These are phyloP conservation scores for Prolemur simus DNA, from an alignment of 2,113 vertebrate species.

Conservation along the genomic window DNA sequence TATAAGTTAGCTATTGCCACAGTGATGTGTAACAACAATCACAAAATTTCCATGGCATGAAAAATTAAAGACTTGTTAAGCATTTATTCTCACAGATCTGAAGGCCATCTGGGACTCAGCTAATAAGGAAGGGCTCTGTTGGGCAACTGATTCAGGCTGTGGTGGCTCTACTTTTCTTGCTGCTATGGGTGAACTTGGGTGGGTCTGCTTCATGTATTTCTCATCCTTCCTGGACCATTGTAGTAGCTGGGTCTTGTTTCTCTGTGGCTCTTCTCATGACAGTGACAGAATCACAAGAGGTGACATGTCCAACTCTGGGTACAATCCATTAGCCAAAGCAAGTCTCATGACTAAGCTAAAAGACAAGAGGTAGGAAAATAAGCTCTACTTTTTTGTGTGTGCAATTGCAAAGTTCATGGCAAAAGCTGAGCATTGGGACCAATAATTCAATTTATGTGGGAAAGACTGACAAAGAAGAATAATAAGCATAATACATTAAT, in stretches of 20 bases:
- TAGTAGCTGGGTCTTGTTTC: not conserved
- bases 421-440: not conserved
- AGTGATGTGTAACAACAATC: not conserved
- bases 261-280: not conserved
- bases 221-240: not conserved
- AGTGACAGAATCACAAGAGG: not conserved
- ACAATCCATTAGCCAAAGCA: constrained; percentile 19
- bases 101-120: not conserved
- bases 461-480: not conserved
- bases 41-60: not conserved
- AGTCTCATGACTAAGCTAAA: constrained; percentile 1
- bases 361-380: not conserved
- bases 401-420: not conserved
- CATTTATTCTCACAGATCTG: not conserved
- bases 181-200: not conserved
- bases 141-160: not conserved
- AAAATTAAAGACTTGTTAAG: constrained; percentile 21
- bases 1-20: constrained; percentile 4
- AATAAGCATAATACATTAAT: not conserved
- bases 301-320: not conserved
- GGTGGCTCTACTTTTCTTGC: not conserved
- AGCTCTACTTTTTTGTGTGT: not conserved
- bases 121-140: not conserved
- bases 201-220: not conserved
- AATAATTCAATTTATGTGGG: not conserved